Evolutionary conservation across 2,797 vertebrate genomes (phyloP), one percentile per base, ranked within the genome.

Genomic region (Philypnodon macrostomus): DNA sequence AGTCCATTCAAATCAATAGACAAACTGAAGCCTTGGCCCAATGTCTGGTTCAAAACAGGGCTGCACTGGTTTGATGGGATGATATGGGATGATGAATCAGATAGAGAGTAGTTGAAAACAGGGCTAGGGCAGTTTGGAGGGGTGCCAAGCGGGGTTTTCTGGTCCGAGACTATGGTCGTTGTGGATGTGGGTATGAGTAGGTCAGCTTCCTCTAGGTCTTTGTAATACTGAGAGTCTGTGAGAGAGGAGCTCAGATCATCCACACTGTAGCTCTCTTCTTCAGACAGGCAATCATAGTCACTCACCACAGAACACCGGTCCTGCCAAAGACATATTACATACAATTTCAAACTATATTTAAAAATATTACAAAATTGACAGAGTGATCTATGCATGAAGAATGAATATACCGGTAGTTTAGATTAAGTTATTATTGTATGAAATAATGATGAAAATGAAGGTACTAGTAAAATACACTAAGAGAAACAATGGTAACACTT

Each of bases 171-270:
- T 12, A 50, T 47, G 27, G 39, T 41, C n/a, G 2, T 17, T 42
- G 47, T 42, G 6, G 66, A 50, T 17, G 45, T 38, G 29, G 54
- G 5, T 2, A 34, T 19, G 35, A 35, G 60, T 30, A 34, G 23
- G 31, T 14, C 0, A 7, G 32, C 72, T n/a, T 33, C 79, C 19
- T 86, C 88, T 67, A 95, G 84, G 70, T 97, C 94, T 75, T 72
- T 89, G 72, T 91, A 92, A 67, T 89, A 97, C 53, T 94, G 88
- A 0, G 92, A 93, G 62, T 91, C 91, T 0, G 70, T 90, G 42
- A 95, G 84, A 35, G 90, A 87, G 0, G 73, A 74, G 66, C 88
- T 80, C 16, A 96, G 67, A 68, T 98, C 93, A 42, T 97, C 94
- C 0, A 47, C 52, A 37, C 92, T 95, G 81, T 89, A 88, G 39